Evolutionary conservation across 2,797 vertebrate genomes (phyloP).

Genomic region (Hapalemur alaotrensis): DNA sequence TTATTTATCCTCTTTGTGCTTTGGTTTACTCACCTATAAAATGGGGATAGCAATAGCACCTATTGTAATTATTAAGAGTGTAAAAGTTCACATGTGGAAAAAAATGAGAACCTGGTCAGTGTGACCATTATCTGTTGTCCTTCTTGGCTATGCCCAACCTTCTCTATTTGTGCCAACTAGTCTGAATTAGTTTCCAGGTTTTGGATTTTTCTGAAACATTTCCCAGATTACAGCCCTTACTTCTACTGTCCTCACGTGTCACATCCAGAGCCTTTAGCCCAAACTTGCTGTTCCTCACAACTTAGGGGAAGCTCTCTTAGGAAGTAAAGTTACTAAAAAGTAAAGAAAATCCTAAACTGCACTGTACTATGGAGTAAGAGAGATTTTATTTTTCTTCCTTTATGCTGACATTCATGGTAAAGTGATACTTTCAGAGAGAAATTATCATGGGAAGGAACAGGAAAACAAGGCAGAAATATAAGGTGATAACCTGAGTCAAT

Average conservation of each 20-base stretch:
- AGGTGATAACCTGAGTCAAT: background rate
- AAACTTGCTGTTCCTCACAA: background rate
- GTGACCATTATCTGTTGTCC: background rate
- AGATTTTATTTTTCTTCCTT: background rate
- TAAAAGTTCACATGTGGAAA: accelerated
- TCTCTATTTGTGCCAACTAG: background rate
- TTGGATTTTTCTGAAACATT: background rate
- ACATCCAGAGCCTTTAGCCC: background rate
- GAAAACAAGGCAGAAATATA: background rate
- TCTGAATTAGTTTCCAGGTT: background rate
- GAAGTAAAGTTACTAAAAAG: background rate
- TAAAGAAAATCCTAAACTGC: background rate
- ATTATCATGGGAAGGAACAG: background rate
- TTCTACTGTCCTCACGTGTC: background rate
- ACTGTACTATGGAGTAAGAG: background rate
- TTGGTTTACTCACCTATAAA: background rate
- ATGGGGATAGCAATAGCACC: background rate
- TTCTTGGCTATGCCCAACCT: background rate
- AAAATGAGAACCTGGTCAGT: accelerated
- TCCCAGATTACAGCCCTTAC: background rate
- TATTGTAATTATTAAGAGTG: too few relatives aligned
- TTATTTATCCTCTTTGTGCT: background rate
- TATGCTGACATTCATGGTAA: background rate
- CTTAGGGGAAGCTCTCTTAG: background rate
- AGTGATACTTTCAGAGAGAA: background rate